Base-by-base conservation (phyloP, 2,797 vertebrate species). In the Notolepis coatsorum region DNA sequence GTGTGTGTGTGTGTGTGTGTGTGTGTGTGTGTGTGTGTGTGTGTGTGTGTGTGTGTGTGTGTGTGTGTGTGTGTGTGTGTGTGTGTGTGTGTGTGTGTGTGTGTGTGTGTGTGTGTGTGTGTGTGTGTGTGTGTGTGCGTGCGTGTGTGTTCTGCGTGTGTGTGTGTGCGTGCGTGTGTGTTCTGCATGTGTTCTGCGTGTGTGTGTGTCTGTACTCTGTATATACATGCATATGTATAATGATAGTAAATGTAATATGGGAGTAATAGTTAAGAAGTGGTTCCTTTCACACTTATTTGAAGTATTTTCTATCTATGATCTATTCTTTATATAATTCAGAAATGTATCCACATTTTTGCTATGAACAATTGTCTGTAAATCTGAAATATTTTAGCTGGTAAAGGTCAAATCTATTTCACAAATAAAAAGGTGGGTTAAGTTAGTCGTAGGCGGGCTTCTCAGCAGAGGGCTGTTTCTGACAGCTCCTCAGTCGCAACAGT, bases 401-500 rank as follows among this genome's bases (percentile, higher is more conserved):
- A n/a, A n/a, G n/a, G n/a, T n/a, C n/a, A n/a, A n/a, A n/a, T n/a
- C n/a, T n/a, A n/a, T n/a, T n/a, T n/a, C n/a, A n/a, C n/a, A n/a
- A n/a, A 23, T 43, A 17, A 9, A 43, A 9, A 15, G 5, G 7
- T 42, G 39, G 6, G 8, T 18, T 8, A 15, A 18, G 9, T 43
- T 9, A 9, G 17, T 20, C 7, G 41, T 43, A 17, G 17, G 10
- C 10, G 9, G 17, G 3, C 1, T 2, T 17, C 5, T 21, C 9
- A 4, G 10, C 0, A 25, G 59, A 5, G 82, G 88, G 85, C 80
- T 86, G 88, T 74, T 9, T 2, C 65, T 86, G 88, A 87, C 84
- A 88, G 77, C 71, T 77, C 75, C 52, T 77, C 57, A 43, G 46
- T 9, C 21, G 8, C 46, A 25, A 7, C 46, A 25, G 31, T 51